These are phyloP conservation scores for Oryzias curvinotus DNA, from an alignment of 2,113 vertebrate genomes.

Conservation along the genomic window DNA sequence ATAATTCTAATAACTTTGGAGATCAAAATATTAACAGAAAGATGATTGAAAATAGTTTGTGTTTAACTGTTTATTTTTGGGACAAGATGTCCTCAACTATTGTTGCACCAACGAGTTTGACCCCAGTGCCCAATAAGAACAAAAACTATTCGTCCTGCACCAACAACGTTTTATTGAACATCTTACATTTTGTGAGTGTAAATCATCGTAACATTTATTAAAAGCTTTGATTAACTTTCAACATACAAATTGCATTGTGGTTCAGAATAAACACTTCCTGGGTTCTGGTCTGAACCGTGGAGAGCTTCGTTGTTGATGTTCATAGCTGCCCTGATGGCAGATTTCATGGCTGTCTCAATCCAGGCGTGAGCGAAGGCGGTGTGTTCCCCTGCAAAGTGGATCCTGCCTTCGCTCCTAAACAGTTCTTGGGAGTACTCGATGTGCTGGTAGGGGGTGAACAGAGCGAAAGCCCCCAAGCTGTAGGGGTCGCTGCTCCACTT, in stretches of 20 bases:
- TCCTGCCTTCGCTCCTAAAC: background rate
- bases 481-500: constrained; percentile 75
- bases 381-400: constrained; percentile 6
- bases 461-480: constrained; percentile 67
- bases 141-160: background rate
- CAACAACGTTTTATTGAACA: background rate
- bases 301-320: constrained; percentile 63
- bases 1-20: too few species aligned
- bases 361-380: constrained; percentile 60
- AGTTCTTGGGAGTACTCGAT: constrained; percentile 50
- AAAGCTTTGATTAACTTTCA: too few species aligned
- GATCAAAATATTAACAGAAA: too few species aligned
- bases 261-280: background rate
- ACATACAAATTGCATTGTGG: background rate
- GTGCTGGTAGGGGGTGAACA: constrained; percentile 79
- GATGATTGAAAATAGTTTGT: too few species aligned
- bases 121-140: too few species aligned
- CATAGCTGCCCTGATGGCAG: constrained; percentile 66
- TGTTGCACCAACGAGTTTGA: too few species aligned
- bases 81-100: too few species aligned
- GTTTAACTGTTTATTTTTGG: too few species aligned
- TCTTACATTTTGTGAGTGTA: background rate
- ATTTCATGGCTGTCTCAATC: constrained; percentile 81
- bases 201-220: too few species aligned
- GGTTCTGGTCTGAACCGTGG: background rate